Evolutionary conservation across 2,113 vertebrate genomes (phyloP).

Genomic region (Neolamprologus kungweensis): DNA sequence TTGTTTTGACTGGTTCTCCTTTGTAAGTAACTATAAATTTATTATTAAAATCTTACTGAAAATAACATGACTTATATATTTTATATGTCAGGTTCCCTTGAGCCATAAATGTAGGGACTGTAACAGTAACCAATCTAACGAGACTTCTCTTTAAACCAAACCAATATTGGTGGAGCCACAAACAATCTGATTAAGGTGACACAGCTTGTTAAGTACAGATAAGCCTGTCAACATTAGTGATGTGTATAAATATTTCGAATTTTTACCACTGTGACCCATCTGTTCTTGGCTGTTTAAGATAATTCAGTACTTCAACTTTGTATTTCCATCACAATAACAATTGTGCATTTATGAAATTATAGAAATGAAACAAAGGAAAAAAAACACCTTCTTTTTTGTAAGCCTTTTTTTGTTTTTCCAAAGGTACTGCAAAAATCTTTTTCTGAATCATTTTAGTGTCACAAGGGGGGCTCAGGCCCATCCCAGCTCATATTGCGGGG

Average conservation of each 20-base stretch:
- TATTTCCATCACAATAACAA: neutral
- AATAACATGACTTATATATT: neutral
- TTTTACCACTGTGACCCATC: neutral
- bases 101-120: neutral
- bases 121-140: neutral
- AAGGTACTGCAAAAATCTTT: neutral
- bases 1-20: neutral
- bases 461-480: neutral
- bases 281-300: neutral
- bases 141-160: neutral
- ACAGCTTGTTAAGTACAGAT: neutral
- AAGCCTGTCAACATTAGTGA: neutral
- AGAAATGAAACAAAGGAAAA: neutral
- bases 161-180: neutral
- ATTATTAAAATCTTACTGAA: neutral
- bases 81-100: neutral
- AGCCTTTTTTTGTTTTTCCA: neutral
- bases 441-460: neutral
- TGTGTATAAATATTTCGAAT: neutral
- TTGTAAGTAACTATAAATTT: neutral
- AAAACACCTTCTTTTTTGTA: neutral
- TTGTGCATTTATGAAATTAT: neutral
- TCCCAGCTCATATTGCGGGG: neutral
- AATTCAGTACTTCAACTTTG: neutral
- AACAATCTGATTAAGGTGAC: neutral